Evolutionary conservation across 2,888 invertebrate species (phyloP).

Genomic region (Eulithis prunata): DNA sequence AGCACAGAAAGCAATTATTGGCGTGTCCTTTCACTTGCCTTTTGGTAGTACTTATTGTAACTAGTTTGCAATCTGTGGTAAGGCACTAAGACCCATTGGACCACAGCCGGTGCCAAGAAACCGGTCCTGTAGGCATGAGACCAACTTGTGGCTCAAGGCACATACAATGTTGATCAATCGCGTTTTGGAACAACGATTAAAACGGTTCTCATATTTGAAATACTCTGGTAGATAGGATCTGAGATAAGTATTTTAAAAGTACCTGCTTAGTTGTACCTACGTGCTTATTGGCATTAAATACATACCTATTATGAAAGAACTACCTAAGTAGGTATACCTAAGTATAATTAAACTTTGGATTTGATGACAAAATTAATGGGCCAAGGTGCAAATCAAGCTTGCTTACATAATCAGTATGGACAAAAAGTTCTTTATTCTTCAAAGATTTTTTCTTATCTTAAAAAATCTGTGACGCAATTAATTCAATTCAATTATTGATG

Average conservation of each 20-base stretch:
- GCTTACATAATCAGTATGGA: too few relatives aligned
- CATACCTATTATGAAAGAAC: too few relatives aligned
- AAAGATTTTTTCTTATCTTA: too few relatives aligned
- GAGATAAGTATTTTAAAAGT: slow-evolving; percentile 22
- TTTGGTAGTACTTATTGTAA: slow-evolving; percentile 1
- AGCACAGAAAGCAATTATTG: slow-evolving; percentile 76
- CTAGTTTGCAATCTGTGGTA: slow-evolving; percentile 44
- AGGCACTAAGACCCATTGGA: slow-evolving; percentile 68
- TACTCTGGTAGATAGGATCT: slow-evolving; percentile 30
- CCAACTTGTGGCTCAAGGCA: slow-evolving; percentile 76
- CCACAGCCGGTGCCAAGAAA: slow-evolving; percentile 74
- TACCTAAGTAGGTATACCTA: too few relatives aligned
- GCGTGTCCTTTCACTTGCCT: slow-evolving; percentile 80
- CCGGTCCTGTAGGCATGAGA: slow-evolving; percentile 78
- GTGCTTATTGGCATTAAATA: too few relatives aligned
- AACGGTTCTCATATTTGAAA: slow-evolving; percentile 58
- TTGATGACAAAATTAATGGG: too few relatives aligned
- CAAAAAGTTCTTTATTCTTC: too few relatives aligned
- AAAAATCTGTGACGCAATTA: too few relatives aligned
- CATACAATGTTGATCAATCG: slow-evolving; percentile 81
- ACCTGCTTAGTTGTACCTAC: too few relatives aligned
- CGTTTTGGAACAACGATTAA: slow-evolving; percentile 72
- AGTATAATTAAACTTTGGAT: too few relatives aligned
- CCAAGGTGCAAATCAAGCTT: too few relatives aligned
- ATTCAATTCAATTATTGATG: too few relatives aligned